Conservation (phyloP, 2,113 vertebrate genomes). For the Brachyistius frenatus region DNA sequence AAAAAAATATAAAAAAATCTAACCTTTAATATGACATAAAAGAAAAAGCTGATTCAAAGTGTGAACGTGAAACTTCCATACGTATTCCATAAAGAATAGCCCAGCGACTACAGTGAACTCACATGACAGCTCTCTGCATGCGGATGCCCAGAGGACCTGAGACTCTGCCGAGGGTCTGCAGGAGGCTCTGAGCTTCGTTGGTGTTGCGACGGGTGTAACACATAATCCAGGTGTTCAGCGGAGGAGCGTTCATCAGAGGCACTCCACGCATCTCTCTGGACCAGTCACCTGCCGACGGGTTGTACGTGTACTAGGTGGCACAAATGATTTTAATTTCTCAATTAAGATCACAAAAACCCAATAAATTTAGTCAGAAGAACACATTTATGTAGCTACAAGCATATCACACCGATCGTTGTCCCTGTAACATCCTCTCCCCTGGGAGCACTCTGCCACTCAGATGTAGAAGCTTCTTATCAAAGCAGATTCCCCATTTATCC, state of each 20-base stretch:
- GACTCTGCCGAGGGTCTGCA: slow-evolving; percentile 90
- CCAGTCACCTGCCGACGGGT: slow-evolving; percentile 90
- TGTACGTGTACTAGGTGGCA: slow-evolving; percentile 88
- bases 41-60: too few relatives aligned
- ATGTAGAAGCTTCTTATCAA: slow-evolving; percentile 88
- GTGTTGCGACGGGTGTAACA: slow-evolving; percentile 85
- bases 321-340: slow-evolving; percentile 5
- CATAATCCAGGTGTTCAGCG: slow-evolving; percentile 89
- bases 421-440: slow-evolving; percentile 90
- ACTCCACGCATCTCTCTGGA: slow-evolving; percentile 89
- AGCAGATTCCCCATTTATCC: slow-evolving; percentile 91
- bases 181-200: slow-evolving; percentile 83
- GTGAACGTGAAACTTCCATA: too few relatives aligned
- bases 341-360: background rate
- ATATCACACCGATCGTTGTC: slow-evolving; percentile 80
- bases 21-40: background rate
- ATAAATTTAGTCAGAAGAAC: background rate
- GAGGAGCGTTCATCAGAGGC: slow-evolving; percentile 83
- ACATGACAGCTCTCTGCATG: slow-evolving; percentile 87
- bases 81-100: too few relatives aligned
- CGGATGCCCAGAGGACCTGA: slow-evolving; percentile 87
- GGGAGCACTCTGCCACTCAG: slow-evolving; percentile 90
- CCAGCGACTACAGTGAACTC: slow-evolving; percentile 59
- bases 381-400: background rate
- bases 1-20: background rate